Percentiles rank a stretch among this genome's conserved stretches.
These are phyloP conservation scores for Tangara arthus DNA, from an alignment of 2,797 vertebrate genomes.

Conservation along the genomic window DNA sequence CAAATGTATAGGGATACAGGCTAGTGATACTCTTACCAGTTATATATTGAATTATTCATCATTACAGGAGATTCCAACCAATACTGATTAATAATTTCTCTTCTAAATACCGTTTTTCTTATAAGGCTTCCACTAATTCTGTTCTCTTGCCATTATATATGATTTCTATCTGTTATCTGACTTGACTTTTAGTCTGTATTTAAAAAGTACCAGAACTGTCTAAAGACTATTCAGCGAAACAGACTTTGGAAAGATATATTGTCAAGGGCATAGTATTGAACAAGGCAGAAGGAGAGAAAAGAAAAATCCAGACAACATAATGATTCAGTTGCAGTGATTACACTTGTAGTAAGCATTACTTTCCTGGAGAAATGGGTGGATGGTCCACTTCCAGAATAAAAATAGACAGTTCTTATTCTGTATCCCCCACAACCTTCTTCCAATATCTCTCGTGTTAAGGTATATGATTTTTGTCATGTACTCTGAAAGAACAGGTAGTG, in stretches of 20 bases:
- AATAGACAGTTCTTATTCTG: not conserved
- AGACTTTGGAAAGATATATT: slow-evolving; percentile 47
- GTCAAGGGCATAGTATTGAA: slow-evolving; percentile 61
- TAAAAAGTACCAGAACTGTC: slow-evolving; percentile 44
- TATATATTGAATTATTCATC: slow-evolving; percentile 59
- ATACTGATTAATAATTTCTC: slow-evolving; percentile 29
- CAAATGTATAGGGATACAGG: slow-evolving; percentile 7
- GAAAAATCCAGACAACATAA: slow-evolving; percentile 33
- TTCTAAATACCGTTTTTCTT: not conserved
- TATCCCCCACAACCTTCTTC: not conserved
- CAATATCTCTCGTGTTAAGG: not conserved
- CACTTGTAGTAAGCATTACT: slow-evolving; percentile 42
- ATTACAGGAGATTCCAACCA: slow-evolving; percentile 47
- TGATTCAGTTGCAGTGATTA: slow-evolving; percentile 56
- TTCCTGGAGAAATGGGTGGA: slow-evolving; percentile 16
- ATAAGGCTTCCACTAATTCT: slow-evolving; percentile 45
- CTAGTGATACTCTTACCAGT: slow-evolving; percentile 21
- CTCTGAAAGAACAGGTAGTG: not conserved
- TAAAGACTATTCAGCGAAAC: slow-evolving; percentile 44
- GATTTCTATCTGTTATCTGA: slow-evolving; percentile 49
- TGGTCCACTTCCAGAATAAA: slow-evolving; percentile 39
- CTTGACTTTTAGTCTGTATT: slow-evolving; percentile 35
- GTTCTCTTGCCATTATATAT: slow-evolving; percentile 21
- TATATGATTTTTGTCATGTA: not conserved
- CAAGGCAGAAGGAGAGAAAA: slow-evolving; percentile 33